A percentile compares a stretch with the other conserved stretches of the same genome.
Conservation (phyloP, 2,888 invertebrate species). For the Pseudococcus longispinus region DNA sequence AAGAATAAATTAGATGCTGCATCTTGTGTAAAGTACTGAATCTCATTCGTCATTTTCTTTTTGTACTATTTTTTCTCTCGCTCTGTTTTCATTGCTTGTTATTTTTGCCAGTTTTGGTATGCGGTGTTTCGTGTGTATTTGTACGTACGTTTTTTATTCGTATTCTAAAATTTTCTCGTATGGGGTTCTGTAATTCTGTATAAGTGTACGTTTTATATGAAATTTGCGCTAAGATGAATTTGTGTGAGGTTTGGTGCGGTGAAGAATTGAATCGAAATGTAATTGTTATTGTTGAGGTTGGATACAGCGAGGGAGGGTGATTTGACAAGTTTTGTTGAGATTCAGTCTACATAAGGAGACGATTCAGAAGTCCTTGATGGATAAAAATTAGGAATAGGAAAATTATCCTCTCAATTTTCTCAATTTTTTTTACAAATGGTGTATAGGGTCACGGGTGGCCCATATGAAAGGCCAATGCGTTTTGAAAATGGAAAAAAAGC, state of each 20-base stretch:
- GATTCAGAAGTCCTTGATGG: no score
- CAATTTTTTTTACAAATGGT: no score
- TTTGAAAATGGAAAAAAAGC: no score
- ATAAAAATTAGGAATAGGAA: no score
- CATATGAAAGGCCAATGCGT: no score
- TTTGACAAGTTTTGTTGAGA: no score
- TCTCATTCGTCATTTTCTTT: conserved; percentile 33
- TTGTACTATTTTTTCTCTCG: neutral
- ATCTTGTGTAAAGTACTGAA: conserved; percentile 28
- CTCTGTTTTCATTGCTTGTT: neutral
- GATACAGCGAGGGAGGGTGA: no score
- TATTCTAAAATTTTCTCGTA: neutral
- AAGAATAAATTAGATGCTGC: conserved; percentile 42
- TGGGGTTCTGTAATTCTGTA: neutral
- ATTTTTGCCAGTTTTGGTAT: conserved; percentile 18
- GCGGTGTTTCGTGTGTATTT: neutral
- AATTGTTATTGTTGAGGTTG: no score
- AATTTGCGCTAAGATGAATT: neutral
- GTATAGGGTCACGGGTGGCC: no score
- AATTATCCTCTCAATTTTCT: no score
- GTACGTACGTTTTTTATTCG: conserved; percentile 8
- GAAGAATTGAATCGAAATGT: no score
- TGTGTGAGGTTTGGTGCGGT: neutral
- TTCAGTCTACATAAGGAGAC: neutral
- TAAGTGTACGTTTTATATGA: neutral